Percentiles rank a stretch among this genome's conserved stretches.
phyloP scores from a whole-genome alignment of 2,797 vertebrate species.

The Erethizon dorsatum region DNA sequence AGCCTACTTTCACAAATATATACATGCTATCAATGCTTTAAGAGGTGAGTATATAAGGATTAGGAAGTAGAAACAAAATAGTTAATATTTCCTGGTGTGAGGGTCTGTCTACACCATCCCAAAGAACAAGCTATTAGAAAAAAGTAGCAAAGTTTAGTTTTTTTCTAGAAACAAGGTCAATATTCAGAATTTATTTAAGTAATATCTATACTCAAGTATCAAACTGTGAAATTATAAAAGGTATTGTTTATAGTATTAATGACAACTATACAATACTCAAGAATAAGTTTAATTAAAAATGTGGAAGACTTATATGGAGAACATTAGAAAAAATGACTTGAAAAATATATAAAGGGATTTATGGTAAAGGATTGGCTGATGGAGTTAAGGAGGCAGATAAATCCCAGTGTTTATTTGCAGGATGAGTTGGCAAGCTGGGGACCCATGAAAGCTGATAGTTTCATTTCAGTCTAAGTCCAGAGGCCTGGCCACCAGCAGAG shows the following conservation, averaged over 20 bases:
- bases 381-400: background rate
- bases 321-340: background rate
- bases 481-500: background rate
- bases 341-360: background rate
- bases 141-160: background rate
- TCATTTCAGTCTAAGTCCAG: background rate
- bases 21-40: background rate
- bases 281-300: conserved; percentile 17
- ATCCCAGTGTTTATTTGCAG: background rate
- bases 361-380: background rate
- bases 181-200: conserved; percentile 6
- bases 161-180: background rate
- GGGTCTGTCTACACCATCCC: background rate
- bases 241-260: background rate
- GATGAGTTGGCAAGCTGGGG: background rate
- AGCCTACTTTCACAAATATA: background rate
- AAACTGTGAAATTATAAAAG: background rate
- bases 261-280: background rate
- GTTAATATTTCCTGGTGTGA: background rate
- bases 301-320: background rate
- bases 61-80: conserved; percentile 35
- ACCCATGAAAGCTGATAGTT: background rate
- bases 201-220: background rate
- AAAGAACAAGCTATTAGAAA: background rate
- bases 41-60: background rate